Evolutionary conservation across 2,888 invertebrate species (phyloP).

Genomic region (Leptinotarsa haldemani): DNA sequence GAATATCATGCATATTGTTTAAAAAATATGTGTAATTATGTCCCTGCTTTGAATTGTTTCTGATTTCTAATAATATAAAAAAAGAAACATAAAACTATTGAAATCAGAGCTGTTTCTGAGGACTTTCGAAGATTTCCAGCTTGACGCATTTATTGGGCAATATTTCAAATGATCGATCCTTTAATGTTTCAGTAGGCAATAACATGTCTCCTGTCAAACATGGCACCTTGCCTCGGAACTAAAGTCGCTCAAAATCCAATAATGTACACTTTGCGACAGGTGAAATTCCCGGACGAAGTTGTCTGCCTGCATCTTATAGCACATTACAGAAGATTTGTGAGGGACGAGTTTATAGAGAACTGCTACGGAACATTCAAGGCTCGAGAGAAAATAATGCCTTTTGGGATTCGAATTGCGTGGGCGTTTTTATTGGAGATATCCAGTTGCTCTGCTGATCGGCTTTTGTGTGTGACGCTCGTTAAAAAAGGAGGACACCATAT

Average conservation of each 20-base stretch:
- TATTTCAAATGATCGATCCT: too few relatives aligned
- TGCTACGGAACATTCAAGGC: background rate
- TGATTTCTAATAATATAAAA: too few relatives aligned
- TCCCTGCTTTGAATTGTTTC: too few relatives aligned
- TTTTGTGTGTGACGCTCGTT: too few relatives aligned
- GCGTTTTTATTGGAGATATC: background rate
- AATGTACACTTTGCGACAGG: slow-evolving; percentile 5
- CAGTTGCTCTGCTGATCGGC: background rate
- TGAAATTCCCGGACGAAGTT: background rate
- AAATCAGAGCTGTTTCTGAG: too few relatives aligned
- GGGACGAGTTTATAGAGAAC: background rate
- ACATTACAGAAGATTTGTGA: background rate
- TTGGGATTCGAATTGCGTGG: background rate
- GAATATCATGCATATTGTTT: too few relatives aligned
- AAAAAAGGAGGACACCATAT: too few relatives aligned
- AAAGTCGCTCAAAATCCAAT: slow-evolving; percentile 2
- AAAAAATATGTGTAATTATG: too few relatives aligned
- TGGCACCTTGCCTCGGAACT: background rate
- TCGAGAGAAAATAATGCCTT: background rate
- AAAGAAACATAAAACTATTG: too few relatives aligned
- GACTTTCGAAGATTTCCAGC: too few relatives aligned
- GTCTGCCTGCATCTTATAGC: background rate
- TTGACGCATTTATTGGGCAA: too few relatives aligned
- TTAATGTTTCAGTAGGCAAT: too few relatives aligned
- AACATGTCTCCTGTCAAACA: background rate